Percentiles rank a stretch among this genome's conserved stretches.
phyloP scores from a whole-genome alignment of 1,140 invertebrate genomes.

The Saccostrea echinata region DNA sequence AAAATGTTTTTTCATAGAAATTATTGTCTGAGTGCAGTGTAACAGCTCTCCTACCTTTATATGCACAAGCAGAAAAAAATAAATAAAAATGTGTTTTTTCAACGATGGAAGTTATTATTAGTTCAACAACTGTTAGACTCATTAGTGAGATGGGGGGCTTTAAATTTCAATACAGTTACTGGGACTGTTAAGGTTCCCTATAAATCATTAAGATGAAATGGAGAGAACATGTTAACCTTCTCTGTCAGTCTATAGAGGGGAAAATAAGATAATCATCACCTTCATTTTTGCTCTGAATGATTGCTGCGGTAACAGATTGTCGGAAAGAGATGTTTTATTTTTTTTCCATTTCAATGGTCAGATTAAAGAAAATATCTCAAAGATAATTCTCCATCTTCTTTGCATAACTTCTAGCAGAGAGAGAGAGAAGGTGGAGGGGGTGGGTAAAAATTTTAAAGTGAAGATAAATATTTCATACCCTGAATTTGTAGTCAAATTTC shows the following conservation, averaged over 20 bases:
- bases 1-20: slow-evolving; percentile 28
- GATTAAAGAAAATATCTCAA: not conserved
- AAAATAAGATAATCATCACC: not conserved
- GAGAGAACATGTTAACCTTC: not conserved
- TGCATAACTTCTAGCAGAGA: not conserved
- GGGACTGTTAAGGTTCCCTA: not conserved
- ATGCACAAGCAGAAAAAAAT: not conserved
- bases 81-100: slow-evolving; percentile 14
- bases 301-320: slow-evolving; percentile 26
- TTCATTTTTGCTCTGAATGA: not conserved
- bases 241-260: not conserved
- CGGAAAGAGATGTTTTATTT: not conserved
- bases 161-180: slow-evolving; percentile 6
- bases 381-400: not conserved
- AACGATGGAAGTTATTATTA: not conserved
- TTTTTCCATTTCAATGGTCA: not conserved
- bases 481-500: too few relatives aligned
- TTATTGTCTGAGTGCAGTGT: not conserved
- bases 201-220: slow-evolving; percentile 28
- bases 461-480: too few relatives aligned
- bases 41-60: not conserved
- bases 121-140: slow-evolving; percentile 1
- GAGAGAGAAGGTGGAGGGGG: not conserved
- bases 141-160: not conserved
- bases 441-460: too few relatives aligned